phyloP scores from a whole-genome alignment of 2,113 vertebrate genomes.

The Apteryx mantelli region DNA sequence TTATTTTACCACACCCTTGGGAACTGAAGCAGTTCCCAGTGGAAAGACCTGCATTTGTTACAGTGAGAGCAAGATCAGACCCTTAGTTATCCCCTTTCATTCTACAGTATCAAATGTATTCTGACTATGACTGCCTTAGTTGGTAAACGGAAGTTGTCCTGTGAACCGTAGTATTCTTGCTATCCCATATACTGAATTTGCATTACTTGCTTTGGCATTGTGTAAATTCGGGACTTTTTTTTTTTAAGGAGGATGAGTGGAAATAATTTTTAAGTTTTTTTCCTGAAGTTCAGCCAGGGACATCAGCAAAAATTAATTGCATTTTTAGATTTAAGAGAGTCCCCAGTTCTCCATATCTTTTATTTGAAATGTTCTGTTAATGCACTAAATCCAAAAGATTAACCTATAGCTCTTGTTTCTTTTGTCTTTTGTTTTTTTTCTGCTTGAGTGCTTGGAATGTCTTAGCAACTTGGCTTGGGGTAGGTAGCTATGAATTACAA shows the following conservation, averaged over 20 bases:
- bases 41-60: background rate
- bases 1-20: conserved; percentile 15
- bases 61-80: background rate
- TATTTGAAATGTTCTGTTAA: background rate
- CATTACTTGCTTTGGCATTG: background rate
- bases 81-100: background rate
- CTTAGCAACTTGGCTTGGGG: conserved; percentile 39
- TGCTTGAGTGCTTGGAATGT: conserved; percentile 53
- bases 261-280: background rate
- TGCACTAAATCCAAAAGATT: background rate
- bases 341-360: background rate
- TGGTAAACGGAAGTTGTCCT: rapidly evolving
- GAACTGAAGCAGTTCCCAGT: conserved; percentile 1
- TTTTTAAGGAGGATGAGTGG: background rate
- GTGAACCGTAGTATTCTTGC: background rate
- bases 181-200: background rate
- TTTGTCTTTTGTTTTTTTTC: background rate
- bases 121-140: background rate
- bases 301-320: background rate
- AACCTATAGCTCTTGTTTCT: background rate
- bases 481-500: conserved; percentile 33
- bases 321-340: background rate
- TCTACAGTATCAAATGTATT: background rate
- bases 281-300: background rate
- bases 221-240: background rate